Percentiles rank a stretch among this genome's conserved stretches.
phyloP scores from a whole-genome alignment of 2,113 vertebrate species.

The Zootoca vivipara region DNA sequence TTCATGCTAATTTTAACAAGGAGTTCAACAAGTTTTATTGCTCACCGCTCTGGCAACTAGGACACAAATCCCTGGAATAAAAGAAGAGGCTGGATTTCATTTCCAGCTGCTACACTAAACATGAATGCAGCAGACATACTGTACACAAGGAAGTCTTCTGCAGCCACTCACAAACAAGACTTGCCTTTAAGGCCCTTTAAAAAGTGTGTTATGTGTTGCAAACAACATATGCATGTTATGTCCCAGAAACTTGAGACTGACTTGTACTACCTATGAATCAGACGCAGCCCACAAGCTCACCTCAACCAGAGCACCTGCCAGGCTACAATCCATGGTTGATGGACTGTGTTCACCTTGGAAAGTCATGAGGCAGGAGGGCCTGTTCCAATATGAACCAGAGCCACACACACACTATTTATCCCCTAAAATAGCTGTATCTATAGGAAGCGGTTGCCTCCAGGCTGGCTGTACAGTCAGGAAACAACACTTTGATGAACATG shows the following conservation, averaged over 20 bases:
- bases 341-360: background rate
- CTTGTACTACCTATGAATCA: background rate
- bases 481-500: slow-evolving; percentile 20
- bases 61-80: background rate
- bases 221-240: background rate
- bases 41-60: background rate
- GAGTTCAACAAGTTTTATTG: background rate
- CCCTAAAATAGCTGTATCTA: background rate
- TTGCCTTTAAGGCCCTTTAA: background rate
- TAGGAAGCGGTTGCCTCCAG: background rate
- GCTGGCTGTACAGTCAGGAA: background rate
- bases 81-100: background rate
- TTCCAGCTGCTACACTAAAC: background rate
- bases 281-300: background rate
- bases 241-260: background rate
- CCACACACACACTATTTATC: background rate
- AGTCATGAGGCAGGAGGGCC: background rate
- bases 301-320: background rate
- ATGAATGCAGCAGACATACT: background rate
- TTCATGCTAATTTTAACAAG: background rate
- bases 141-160: background rate
- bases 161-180: background rate
- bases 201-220: background rate
- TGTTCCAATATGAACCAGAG: background rate
- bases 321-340: background rate